Evolutionary conservation across 2,113 vertebrate genomes (phyloP).

Genomic region (Paramormyrops kingsleyae): DNA sequence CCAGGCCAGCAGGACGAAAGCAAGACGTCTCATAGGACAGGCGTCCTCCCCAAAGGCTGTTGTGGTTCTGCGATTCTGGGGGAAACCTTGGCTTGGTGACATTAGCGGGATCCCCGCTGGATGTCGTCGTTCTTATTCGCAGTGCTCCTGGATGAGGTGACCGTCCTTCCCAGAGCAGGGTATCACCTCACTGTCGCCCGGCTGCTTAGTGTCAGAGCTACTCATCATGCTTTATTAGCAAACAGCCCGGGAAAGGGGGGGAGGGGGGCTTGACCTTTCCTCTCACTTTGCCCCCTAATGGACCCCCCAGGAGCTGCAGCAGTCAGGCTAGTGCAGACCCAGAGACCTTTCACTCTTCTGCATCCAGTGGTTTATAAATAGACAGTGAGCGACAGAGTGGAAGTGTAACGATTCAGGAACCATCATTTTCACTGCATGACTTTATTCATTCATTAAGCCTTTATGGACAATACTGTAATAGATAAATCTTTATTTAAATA

Average conservation of each 20-base stretch:
- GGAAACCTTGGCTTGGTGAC: background rate
- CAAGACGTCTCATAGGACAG: background rate
- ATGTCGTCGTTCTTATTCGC: background rate
- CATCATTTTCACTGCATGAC: background rate
- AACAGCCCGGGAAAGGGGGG: background rate
- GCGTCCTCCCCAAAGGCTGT: background rate
- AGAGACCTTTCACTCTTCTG: background rate
- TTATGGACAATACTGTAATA: background rate
- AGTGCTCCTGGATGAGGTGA: background rate
- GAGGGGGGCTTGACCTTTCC: background rate
- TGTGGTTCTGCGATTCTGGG: background rate
- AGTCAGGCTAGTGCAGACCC: background rate
- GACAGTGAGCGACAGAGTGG: background rate
- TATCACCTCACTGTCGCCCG: background rate
- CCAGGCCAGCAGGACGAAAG: background rate
- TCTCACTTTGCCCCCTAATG: background rate
- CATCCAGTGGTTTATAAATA: background rate
- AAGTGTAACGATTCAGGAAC: background rate
- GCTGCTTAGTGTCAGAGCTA: constrained; percentile 27
- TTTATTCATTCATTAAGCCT: background rate
- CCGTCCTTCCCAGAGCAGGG: background rate
- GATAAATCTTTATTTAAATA: background rate
- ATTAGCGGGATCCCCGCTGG: background rate
- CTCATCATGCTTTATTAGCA: constrained; percentile 25
- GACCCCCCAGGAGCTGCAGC: constrained; percentile 2